Evolutionary conservation across 1,140 invertebrate genomes (phyloP).

Genomic region (Drosophila malerkotliana): DNA sequence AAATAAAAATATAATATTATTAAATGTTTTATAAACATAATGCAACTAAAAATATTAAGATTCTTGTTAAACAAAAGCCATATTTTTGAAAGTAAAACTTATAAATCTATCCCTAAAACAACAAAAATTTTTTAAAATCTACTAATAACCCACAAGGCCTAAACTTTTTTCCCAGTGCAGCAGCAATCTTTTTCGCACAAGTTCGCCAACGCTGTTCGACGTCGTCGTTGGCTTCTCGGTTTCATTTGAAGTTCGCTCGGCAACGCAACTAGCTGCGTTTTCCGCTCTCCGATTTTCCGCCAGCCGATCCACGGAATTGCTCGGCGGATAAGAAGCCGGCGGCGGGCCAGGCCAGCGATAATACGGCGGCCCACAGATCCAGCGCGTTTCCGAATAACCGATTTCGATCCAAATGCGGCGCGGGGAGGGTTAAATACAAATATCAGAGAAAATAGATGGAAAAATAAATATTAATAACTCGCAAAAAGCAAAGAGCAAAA

Average conservation of each 20-base stretch:
- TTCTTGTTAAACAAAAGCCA: no score
- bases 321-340: constrained; percentile 57
- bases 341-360: constrained; percentile 28
- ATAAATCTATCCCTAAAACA: no score
- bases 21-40: no score
- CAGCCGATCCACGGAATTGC: constrained; percentile 19
- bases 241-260: constrained; percentile 37
- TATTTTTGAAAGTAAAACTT: no score
- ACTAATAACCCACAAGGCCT: no score
- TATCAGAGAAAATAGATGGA: not conserved
- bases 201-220: constrained; percentile 32
- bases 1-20: no score
- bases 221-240: constrained; percentile 42
- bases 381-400: constrained; percentile 37
- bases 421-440: constrained; percentile 18
- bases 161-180: not conserved
- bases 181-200: constrained; percentile 5
- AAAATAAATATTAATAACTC: constrained; percentile 2
- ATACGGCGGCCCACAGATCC: constrained; percentile 9
- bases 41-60: no score
- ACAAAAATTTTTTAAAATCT: no score
- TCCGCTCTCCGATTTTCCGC: constrained; percentile 15
- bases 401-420: constrained; percentile 13
- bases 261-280: constrained; percentile 27
- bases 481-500: constrained; percentile 9